A percentile compares a stretch with the other conserved stretches of the same genome.
phyloP scores from a whole-genome alignment of 2,888 invertebrate species.

The Mesochorus sp. region DNA sequence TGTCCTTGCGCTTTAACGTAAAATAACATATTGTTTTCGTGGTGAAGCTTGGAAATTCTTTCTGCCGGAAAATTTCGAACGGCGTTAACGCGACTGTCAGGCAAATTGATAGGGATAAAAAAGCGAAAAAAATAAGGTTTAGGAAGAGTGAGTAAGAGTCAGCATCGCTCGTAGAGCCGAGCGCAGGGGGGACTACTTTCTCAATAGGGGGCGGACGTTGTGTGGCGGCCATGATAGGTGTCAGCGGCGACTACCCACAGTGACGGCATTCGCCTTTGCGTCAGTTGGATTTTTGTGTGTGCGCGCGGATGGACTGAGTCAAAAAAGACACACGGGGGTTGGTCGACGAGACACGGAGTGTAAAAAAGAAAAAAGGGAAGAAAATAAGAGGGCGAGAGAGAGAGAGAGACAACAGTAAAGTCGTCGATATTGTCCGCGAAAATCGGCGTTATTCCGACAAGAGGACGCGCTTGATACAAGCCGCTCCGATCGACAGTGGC shows the following conservation, averaged over 20 bases:
- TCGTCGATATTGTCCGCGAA: too few species aligned
- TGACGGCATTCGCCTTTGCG: conserved; percentile 78
- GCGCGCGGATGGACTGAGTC: conserved; percentile 69
- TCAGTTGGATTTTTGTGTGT: conserved; percentile 75
- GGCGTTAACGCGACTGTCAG: neutral
- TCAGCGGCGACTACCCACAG: conserved; percentile 76
- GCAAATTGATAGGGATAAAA: neutral
- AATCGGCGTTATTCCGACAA: too few species aligned
- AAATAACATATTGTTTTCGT: neutral
- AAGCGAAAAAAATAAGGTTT: neutral
- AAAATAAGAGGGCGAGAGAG: conserved; percentile 27
- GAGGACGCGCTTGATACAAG: too few species aligned
- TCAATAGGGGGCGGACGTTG: conserved; percentile 68
- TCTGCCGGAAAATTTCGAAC: neutral
- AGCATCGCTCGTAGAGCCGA: neutral
- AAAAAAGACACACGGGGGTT: conserved; percentile 46
- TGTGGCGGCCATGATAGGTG: conserved; percentile 81
- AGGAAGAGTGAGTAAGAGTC: neutral
- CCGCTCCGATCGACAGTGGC: conserved; percentile 41
- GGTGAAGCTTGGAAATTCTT: neutral
- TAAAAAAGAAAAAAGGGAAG: conserved; percentile 2
- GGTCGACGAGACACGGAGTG: too few species aligned
- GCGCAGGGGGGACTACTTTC: conserved; percentile 65
- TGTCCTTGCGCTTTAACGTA: conserved; percentile 68
- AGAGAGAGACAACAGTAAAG: neutral